phyloP scores from a whole-genome alignment of 2,113 vertebrate species.

The Myrmecobius fasciatus region DNA sequence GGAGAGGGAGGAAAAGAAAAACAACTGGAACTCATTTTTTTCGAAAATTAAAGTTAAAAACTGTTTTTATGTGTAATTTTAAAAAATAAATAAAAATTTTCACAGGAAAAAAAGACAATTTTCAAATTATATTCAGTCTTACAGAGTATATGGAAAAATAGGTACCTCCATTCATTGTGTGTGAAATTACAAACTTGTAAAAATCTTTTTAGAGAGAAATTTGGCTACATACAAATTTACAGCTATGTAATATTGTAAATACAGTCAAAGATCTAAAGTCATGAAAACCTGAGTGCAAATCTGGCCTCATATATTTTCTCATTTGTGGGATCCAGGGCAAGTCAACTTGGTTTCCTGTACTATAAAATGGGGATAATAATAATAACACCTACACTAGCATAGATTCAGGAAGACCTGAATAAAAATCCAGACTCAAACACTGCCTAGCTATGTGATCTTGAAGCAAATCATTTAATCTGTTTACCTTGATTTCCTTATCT shows the following conservation, averaged over 20 bases:
- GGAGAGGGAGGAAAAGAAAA: no score
- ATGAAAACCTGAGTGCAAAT: not conserved
- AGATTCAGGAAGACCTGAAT: not conserved
- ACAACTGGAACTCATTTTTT: no score
- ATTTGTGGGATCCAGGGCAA: not conserved
- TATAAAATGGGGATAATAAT: no score
- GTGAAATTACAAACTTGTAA: not conserved
- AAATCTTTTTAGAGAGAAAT: not conserved
- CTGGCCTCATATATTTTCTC: not conserved
- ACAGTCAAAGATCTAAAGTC: not conserved
- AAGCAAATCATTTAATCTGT: not conserved
- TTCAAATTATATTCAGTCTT: not conserved
- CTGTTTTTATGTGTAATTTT: no score
- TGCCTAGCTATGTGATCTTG: not conserved
- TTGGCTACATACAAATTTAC: not conserved
- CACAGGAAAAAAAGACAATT: no score
- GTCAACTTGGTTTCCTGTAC: no score
- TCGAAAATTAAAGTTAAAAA: no score
- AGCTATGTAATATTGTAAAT: not conserved
- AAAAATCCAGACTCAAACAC: not conserved
- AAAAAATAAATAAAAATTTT: no score
- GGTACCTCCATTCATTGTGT: not conserved
- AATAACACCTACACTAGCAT: not conserved
- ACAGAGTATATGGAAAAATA: not conserved
- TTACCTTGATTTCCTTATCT: not conserved